These are phyloP conservation scores for Aphidius gifuensis DNA, from an alignment of 1,140 invertebrate genomes.

Conservation along the genomic window DNA sequence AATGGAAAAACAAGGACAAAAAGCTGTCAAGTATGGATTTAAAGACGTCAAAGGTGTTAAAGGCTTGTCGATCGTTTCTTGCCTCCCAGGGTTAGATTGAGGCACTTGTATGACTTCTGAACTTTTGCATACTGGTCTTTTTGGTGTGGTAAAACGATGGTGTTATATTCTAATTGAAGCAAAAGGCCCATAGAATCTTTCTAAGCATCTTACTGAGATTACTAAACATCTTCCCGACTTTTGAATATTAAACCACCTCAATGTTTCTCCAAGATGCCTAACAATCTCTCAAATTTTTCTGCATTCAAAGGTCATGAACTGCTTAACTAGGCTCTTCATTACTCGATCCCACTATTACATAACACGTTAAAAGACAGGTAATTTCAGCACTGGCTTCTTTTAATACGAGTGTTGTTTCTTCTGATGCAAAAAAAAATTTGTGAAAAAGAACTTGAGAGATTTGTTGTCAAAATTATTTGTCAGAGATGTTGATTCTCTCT, in stretches of 20 bases:
- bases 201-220: conserved; percentile 14
- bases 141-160: conserved; percentile 26
- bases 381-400: conserved; percentile 31
- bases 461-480: conserved; percentile 29
- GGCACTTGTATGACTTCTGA: conserved; percentile 29
- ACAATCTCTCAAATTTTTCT: conserved; percentile 16
- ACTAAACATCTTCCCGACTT: conserved; percentile 20
- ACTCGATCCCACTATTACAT: conserved; percentile 23
- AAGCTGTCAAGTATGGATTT: no score
- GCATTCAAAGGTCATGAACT: conserved; percentile 30
- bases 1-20: no score
- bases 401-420: conserved; percentile 24
- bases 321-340: conserved; percentile 29
- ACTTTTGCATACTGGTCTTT: conserved; percentile 32
- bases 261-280: conserved; percentile 24
- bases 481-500: conserved; percentile 24
- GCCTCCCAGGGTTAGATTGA: conserved; percentile 26
- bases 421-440: conserved; percentile 25
- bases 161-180: conserved; percentile 12
- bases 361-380: conserved; percentile 29
- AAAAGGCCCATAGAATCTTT: conserved; percentile 21
- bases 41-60: conserved; percentile 21
- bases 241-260: conserved; percentile 25
- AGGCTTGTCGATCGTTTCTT: conserved; percentile 21
- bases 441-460: conserved; percentile 22